Evolutionary conservation across 2,888 invertebrate genomes (phyloP), one percentile per base, ranked within the genome.

Genomic region (Conchocele bisecta): DNA sequence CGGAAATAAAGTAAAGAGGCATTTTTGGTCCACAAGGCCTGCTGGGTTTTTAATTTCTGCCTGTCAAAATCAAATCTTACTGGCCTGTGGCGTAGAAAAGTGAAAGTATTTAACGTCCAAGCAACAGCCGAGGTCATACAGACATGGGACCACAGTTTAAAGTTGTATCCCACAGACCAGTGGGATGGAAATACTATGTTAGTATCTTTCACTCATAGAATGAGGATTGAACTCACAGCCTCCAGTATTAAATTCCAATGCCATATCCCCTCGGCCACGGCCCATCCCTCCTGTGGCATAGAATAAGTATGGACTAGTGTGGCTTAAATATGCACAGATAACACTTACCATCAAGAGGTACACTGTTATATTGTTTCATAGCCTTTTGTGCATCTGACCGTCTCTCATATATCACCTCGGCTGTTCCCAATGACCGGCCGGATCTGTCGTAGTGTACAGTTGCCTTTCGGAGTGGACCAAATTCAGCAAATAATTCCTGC

Each of bases 361-460:
- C 98, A 82, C 97, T 97, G 92, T 99, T 97, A 91, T 99, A 99
- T 91, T 98, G 98, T 92, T 98, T 97, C 95, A 98, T 95, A 13
- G 98, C 93, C 75, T 90, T 88, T 48, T 97, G 94, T n/a, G 98
- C 98, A 93, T 98, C 98, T 66, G 95, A 94, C 90, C 95, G 94
- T 88, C 98, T 94, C 86, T 97, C 98, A 92, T 98, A 99, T 74
- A 98, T 95, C 22, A 99, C 98, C 93, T 99, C 98, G 60, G 98
- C 99, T 81, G 98, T 97, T 67, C 99, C 99, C 88, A 98, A 93
- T 64, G 98, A 98, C 91, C 98, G 94, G 66, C 98, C 99, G 63
- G 98, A 98, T 91, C 97, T 94, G 91, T 99, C 99, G 92, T 98
- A 99, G 91, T 99, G 98, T 76, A 99, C 97, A 66, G 97, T 95